These are phyloP conservation scores for Neosilurus mollespiculum DNA, from an alignment of 2,797 vertebrate species.

Conservation along the genomic window DNA sequence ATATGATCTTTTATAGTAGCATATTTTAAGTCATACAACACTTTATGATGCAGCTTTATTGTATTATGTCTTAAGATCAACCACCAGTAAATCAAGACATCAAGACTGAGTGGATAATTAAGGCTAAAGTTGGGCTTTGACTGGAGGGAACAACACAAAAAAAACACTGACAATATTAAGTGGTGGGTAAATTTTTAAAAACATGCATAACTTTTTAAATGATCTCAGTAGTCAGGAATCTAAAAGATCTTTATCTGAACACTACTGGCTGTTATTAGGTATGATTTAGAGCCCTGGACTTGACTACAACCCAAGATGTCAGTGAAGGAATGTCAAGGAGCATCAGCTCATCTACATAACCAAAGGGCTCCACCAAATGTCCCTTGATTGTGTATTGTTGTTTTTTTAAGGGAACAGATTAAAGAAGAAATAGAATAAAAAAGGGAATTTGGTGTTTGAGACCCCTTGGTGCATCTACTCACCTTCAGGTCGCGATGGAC, in stretches of 20 bases:
- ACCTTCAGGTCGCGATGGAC: constrained; percentile 98
- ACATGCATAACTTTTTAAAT: not conserved
- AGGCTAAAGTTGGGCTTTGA: not conserved
- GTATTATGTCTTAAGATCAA: not conserved
- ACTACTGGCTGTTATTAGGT: not conserved
- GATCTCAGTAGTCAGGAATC: not conserved
- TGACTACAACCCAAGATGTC: not conserved
- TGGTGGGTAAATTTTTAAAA: not conserved
- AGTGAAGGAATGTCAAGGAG: not conserved
- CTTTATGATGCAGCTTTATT: not conserved
- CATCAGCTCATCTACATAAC: not conserved
- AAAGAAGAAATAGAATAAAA: not conserved
- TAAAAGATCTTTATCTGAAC: not conserved
- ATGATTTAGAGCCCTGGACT: not conserved
- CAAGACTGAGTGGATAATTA: not conserved
- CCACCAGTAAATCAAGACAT: not conserved
- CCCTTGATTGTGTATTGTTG: too few relatives aligned
- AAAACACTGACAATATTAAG: not conserved
- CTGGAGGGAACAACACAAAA: not conserved
- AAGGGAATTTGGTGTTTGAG: constrained; percentile 42
- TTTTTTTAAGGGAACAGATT: not conserved
- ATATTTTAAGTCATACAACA: not conserved
- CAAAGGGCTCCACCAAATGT: not conserved
- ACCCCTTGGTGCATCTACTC: constrained; percentile 72
- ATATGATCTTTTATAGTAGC: not conserved